Conservation (phyloP, 2,888 invertebrate genomes). For the Nemapogon koenigi region DNA sequence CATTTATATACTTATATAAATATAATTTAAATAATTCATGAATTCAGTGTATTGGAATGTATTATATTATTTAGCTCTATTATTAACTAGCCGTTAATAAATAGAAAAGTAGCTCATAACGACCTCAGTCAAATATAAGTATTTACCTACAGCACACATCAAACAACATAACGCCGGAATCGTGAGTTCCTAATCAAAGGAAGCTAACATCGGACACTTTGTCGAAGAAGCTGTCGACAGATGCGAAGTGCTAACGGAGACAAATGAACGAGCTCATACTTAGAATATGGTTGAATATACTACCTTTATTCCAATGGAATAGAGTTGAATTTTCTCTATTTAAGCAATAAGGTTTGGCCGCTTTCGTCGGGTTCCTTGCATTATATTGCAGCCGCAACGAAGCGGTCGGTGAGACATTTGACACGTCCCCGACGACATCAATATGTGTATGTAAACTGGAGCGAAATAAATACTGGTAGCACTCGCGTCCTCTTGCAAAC, state of each 20-base stretch:
- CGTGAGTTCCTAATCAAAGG: slow-evolving; percentile 49
- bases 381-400: slow-evolving; percentile 51
- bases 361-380: slow-evolving; percentile 46
- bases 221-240: slow-evolving; percentile 39
- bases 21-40: too few relatives aligned
- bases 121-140: too few relatives aligned
- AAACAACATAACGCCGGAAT: slow-evolving; percentile 20
- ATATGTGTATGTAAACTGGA: slow-evolving; percentile 37
- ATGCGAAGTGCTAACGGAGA: slow-evolving; percentile 50
- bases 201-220: slow-evolving; percentile 44
- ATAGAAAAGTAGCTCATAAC: too few relatives aligned
- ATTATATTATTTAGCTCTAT: background rate
- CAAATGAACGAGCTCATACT: slow-evolving; percentile 52
- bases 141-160: background rate
- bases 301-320: too few relatives aligned
- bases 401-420: slow-evolving; percentile 51
- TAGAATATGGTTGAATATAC: too few relatives aligned
- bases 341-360: slow-evolving; percentile 43
- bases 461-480: slow-evolving; percentile 27
- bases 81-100: too few relatives aligned
- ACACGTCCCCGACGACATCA: slow-evolving; percentile 49
- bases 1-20: too few relatives aligned
- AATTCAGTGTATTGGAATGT: slow-evolving; percentile 1
- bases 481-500: slow-evolving; percentile 5
- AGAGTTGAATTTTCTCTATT: too few relatives aligned